Conservation (phyloP, 2,797 vertebrate species). For the Neosilurus hyrtlii region DNA sequence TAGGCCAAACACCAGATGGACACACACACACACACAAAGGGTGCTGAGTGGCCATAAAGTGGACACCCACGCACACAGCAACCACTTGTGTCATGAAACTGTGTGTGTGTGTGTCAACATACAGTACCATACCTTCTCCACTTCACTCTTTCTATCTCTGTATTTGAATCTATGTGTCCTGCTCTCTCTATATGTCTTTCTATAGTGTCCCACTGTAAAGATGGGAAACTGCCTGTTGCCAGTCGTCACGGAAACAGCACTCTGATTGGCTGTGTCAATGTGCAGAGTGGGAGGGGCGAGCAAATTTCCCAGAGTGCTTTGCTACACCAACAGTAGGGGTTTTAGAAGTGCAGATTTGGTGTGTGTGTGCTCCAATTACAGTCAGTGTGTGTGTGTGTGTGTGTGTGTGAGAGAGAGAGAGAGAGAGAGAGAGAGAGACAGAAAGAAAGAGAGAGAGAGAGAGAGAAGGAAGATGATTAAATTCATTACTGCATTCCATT, state of each 20-base stretch:
- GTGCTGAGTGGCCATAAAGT: slow-evolving; percentile 20
- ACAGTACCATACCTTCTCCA: not conserved
- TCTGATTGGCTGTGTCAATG: slow-evolving; percentile 48
- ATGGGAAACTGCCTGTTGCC: slow-evolving; percentile 33
- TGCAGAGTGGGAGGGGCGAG: slow-evolving; percentile 30
- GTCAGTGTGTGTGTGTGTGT: not conserved
- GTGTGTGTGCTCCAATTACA: not conserved
- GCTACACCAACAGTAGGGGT: not conserved
- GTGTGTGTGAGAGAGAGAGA: not conserved
- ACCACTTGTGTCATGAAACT: not conserved
- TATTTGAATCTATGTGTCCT: not conserved
- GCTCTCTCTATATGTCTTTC: not conserved
- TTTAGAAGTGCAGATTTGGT: not conserved
- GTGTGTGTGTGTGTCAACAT: not conserved
- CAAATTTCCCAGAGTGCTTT: slow-evolving; percentile 42
- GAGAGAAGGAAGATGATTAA: not conserved
- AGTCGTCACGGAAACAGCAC: slow-evolving; percentile 53
- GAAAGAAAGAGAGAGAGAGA: not conserved
- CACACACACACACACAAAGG: slow-evolving; percentile 9
- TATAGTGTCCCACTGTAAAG: slow-evolving; percentile 27
- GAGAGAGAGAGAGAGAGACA: not conserved
- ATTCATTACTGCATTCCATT: not conserved
- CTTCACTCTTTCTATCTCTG: slow-evolving; percentile 11
- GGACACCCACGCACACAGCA: slow-evolving; percentile 6
- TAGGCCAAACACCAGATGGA: slow-evolving; percentile 37